Evolutionary conservation across 2,888 invertebrate genomes (phyloP).

Genomic region (Ophonus ardosiacus): DNA sequence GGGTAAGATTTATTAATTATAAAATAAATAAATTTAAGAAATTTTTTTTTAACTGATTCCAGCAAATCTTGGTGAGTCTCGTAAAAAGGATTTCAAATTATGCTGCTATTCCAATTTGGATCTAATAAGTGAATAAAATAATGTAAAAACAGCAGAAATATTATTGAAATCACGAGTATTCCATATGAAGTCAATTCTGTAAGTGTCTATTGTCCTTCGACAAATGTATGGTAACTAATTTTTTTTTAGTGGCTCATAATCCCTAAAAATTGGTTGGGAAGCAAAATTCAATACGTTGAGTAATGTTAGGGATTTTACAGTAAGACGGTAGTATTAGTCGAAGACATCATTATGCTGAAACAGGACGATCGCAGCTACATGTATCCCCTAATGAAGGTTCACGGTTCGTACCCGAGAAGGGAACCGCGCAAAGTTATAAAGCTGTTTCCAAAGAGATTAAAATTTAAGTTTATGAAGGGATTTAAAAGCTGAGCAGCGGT

Average conservation of each 20-base stretch:
- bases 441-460: slow-evolving; percentile 70
- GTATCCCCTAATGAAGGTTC: slow-evolving; percentile 59
- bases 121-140: no score
- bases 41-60: no score
- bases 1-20: no score
- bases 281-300: neutral
- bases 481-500: slow-evolving; percentile 64
- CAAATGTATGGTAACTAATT: neutral
- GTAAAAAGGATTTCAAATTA: no score
- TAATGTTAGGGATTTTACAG: neutral
- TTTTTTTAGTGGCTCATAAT: neutral
- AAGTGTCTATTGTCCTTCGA: neutral
- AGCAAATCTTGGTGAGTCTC: no score
- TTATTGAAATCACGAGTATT: no score
- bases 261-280: neutral
- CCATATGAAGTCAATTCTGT: no score
- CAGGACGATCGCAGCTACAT: slow-evolving; percentile 27
- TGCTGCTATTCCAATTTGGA: no score
- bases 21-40: no score
- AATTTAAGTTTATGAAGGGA: slow-evolving; percentile 70
- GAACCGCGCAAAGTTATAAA: slow-evolving; percentile 68
- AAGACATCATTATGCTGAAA: slow-evolving; percentile 59
- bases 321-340: slow-evolving; percentile 1
- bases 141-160: no score
- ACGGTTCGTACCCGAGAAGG: slow-evolving; percentile 43